A percentile compares a stretch with the other conserved stretches of the same genome.
phyloP scores from a whole-genome alignment of 2,113 vertebrate genomes.

The Neoarius graeffei region DNA sequence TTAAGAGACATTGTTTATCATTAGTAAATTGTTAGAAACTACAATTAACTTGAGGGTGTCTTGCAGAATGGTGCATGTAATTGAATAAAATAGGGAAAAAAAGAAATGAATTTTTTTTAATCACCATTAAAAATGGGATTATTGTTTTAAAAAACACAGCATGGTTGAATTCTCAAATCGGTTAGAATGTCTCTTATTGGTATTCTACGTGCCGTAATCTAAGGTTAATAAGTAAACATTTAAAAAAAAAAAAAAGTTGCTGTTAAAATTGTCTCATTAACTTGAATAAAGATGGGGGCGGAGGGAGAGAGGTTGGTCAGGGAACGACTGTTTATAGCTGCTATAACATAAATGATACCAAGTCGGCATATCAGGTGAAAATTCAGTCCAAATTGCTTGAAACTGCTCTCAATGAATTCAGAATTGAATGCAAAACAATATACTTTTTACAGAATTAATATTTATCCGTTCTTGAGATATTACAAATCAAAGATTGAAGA shows the following conservation, averaged over 20 bases:
- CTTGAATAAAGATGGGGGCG: neutral
- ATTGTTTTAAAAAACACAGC: too few species aligned
- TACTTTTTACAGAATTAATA: too few species aligned
- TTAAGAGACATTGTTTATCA: neutral
- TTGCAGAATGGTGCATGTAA: neutral
- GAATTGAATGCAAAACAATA: too few species aligned
- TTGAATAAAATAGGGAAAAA: neutral
- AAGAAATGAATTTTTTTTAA: neutral
- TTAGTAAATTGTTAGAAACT: neutral
- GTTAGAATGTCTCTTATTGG: neutral
- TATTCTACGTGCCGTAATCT: neutral
- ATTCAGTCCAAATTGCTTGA: too few species aligned
- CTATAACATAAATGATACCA: too few species aligned
- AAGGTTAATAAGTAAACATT: neutral
- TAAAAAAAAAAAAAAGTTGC: neutral
- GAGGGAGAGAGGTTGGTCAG: neutral
- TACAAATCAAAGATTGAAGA: too few species aligned
- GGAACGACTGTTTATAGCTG: too few species aligned
- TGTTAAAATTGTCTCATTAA: neutral
- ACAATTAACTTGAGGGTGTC: neutral
- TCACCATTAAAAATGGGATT: too few species aligned
- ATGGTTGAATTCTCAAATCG: too few species aligned
- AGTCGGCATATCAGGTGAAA: too few species aligned
- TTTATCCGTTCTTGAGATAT: too few species aligned
- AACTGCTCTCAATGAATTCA: too few species aligned